phyloP scores from a whole-genome alignment of 2,888 invertebrate species.

The Hipparchia sbordonii region DNA sequence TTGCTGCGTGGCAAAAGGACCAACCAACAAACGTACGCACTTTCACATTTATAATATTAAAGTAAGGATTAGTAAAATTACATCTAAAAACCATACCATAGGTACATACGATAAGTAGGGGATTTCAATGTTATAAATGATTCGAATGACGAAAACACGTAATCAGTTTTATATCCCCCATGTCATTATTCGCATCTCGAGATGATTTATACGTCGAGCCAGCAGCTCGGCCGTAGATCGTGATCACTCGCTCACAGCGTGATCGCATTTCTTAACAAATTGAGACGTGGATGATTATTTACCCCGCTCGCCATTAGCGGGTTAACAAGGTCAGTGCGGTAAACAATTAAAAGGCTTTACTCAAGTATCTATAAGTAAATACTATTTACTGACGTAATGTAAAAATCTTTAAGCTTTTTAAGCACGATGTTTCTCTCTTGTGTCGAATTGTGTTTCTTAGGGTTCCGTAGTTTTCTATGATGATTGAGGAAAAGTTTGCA shows the following conservation, averaged over 20 bases:
- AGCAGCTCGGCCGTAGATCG: slow-evolving; percentile 49
- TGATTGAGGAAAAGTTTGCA: too few species aligned
- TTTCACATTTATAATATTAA: too few species aligned
- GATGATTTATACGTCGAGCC: slow-evolving; percentile 53
- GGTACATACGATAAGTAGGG: not conserved
- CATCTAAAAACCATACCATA: not conserved
- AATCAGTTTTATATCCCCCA: slow-evolving; percentile 25
- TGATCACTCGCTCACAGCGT: slow-evolving; percentile 59
- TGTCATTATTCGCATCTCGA: slow-evolving; percentile 51
- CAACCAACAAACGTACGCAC: too few species aligned
- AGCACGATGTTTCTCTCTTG: not conserved
- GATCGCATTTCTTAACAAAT: slow-evolving; percentile 56
- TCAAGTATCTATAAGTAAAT: not conserved
- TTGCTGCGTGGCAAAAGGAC: too few species aligned
- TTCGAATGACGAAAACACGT: slow-evolving; percentile 25
- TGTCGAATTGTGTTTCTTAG: too few species aligned
- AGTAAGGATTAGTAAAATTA: too few species aligned
- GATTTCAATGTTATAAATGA: slow-evolving; percentile 14
- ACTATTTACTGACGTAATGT: too few species aligned
- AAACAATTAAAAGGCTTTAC: not conserved
- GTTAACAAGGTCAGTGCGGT: slow-evolving; percentile 33
- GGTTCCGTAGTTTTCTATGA: too few species aligned
- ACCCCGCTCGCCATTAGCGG: slow-evolving; percentile 54
- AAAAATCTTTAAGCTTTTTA: too few species aligned
- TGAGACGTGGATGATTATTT: slow-evolving; percentile 65